Conservation (phyloP, 2,113 vertebrate genomes). For the Alethe castanea region DNA sequence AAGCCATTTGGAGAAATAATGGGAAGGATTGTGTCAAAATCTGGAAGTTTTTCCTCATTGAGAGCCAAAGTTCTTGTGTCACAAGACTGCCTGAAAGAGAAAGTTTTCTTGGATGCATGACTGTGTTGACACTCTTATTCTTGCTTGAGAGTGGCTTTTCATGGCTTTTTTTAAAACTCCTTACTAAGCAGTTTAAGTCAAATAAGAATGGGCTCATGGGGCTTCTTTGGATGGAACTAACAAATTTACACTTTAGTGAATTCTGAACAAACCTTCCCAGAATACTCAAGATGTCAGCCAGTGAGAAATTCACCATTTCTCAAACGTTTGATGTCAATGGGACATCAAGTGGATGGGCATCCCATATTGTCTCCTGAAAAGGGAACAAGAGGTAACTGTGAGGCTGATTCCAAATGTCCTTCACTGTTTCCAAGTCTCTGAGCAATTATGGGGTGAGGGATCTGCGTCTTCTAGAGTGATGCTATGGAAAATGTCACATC, state of each 20-base stretch:
- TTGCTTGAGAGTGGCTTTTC: slow-evolving; percentile 36
- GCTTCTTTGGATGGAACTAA: slow-evolving; percentile 32
- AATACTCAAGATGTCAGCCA: background rate
- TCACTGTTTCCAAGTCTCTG: background rate
- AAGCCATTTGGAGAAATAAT: slow-evolving; percentile 40
- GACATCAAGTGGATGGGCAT: background rate
- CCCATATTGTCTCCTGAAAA: background rate
- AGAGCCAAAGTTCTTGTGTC: slow-evolving; percentile 40
- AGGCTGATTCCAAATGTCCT: background rate
- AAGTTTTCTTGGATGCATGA: slow-evolving; percentile 52
- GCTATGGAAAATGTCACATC: background rate
- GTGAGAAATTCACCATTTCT: background rate
- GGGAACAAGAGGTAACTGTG: background rate
- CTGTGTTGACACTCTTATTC: slow-evolving; percentile 44
- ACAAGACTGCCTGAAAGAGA: slow-evolving; percentile 39
- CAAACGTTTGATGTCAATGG: background rate
- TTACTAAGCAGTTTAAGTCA: slow-evolving; percentile 37
- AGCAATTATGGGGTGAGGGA: background rate
- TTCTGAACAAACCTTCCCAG: slow-evolving; percentile 7
- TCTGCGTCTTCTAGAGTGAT: background rate
- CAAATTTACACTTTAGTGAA: slow-evolving; percentile 21
- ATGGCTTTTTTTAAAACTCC: background rate
- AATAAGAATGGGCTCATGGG: slow-evolving; percentile 31
- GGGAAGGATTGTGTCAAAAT: slow-evolving; percentile 30
- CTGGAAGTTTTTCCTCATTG: slow-evolving; percentile 11